Evolutionary conservation across 2,797 vertebrate species (phyloP).

Genomic region (Peromyscus aztecus): DNA sequence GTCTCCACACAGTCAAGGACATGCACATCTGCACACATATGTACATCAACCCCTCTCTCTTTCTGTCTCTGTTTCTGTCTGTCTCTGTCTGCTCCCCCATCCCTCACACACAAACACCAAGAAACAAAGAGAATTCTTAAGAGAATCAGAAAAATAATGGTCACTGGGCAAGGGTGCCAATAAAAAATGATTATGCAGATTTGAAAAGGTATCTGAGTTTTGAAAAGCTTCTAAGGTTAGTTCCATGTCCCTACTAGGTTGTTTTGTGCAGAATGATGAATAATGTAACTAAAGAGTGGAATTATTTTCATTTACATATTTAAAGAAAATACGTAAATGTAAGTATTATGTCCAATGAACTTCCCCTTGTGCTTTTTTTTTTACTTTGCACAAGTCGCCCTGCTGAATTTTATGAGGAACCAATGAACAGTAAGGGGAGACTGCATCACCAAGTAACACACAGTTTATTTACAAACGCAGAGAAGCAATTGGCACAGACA

Average conservation of each 20-base stretch:
- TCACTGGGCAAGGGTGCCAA: background rate
- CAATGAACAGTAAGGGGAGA: background rate
- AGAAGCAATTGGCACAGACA: background rate
- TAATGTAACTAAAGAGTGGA: background rate
- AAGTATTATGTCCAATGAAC: background rate
- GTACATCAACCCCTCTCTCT: background rate
- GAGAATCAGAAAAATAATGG: background rate
- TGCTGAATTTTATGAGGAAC: constrained; percentile 34
- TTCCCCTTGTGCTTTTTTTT: background rate
- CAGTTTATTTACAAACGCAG: background rate
- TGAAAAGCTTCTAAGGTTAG: constrained; percentile 45
- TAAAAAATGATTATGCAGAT: background rate
- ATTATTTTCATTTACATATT: constrained; percentile 7
- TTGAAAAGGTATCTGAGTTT: background rate
- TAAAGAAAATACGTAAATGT: background rate
- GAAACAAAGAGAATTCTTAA: background rate
- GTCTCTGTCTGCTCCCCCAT: background rate
- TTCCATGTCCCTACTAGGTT: background rate
- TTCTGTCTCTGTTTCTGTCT: background rate
- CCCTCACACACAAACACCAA: background rate
- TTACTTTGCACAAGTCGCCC: background rate
- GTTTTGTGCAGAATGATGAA: constrained; percentile 39
- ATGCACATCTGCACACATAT: background rate
- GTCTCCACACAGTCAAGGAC: background rate
- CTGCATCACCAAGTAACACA: background rate